Evolutionary conservation across 92 coral and sea anemone genomes (phyloP), one percentile per base, ranked within the genome.

Genomic region (Paragorgia papillata): DNA sequence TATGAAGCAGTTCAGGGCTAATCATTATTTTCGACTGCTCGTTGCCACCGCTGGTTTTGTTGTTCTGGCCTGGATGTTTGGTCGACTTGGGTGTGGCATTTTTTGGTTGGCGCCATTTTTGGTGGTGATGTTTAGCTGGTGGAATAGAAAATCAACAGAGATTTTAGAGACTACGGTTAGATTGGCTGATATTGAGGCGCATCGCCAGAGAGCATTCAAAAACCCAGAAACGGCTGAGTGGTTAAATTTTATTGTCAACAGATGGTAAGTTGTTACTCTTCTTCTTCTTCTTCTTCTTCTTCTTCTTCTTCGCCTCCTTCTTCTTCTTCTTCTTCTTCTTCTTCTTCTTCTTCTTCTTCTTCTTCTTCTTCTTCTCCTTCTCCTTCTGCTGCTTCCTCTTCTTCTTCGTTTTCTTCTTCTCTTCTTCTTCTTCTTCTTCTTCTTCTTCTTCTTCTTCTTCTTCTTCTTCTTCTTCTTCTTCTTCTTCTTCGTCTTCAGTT

Each of bases 171-270:
- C 86, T 34, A 89, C 88, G 9, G 77, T 82, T 17, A 84, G 79
- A 62, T 79, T 85, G 75, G 96, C 92, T 0, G 96, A 88, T 32
- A 34, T 85, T 10, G 84, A 90, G 31, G 88, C 64, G 9, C 86
- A 83, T 15, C 61, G 92, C 65, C 82, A 79, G 31, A 44, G 75
- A 53, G 92, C 96, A 8, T 70, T 88, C 83, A 61, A 79, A 22
- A 76, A 88, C 75, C 74, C 88, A 9, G 96, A 90, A 66, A 90
- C 96, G 8, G 92, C 83, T 2, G 96, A 90, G 66, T 90, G 96
- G 96, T 63, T 90, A 51, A 90, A 90, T 66, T 90, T 90, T 43
- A 76, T 90, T 41, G 74, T 90, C 7, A 90, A 90, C 49, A 75
- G 96, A 85, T 90, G 96, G 96, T 90, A 32, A 84, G 90, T 26